Percentiles rank a stretch among this genome's conserved stretches.
These are phyloP conservation scores for Dermatemys mawii DNA, from an alignment of 2,113 vertebrate genomes.

Conservation along the genomic window DNA sequence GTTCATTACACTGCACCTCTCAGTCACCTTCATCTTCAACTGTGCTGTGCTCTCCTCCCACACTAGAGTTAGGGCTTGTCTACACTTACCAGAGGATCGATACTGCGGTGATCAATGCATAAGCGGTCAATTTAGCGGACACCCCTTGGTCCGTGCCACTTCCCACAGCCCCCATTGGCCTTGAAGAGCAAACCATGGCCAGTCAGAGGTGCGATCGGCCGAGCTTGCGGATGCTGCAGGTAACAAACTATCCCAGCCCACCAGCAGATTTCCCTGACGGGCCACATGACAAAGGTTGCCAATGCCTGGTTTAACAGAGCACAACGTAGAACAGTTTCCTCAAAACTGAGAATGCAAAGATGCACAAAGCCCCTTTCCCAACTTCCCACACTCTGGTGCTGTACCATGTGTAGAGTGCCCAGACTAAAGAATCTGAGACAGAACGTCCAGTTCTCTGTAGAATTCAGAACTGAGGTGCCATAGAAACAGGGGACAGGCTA, in stretches of 20 bases:
- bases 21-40: not conserved
- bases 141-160: no score
- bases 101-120: no score
- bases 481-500: not conserved
- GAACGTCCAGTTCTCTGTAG: not conserved
- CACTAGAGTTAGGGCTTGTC: not conserved
- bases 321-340: not conserved
- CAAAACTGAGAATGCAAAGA: not conserved
- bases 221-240: no score
- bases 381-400: not conserved
- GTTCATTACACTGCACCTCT: not conserved
- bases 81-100: no score
- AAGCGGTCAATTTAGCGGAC: no score
- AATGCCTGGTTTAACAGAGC: not conserved
- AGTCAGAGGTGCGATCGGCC: no score
- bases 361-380: not conserved
- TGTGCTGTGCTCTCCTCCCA: not conserved
- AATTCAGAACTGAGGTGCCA: not conserved
- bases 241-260: no score
- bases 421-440: not conserved
- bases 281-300: no score
- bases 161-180: no score
- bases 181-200: no score
- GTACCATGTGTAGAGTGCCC: not conserved
- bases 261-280: no score